Conservation (phyloP, 2,888 invertebrate genomes). For the Macrophya alboannulata region DNA sequence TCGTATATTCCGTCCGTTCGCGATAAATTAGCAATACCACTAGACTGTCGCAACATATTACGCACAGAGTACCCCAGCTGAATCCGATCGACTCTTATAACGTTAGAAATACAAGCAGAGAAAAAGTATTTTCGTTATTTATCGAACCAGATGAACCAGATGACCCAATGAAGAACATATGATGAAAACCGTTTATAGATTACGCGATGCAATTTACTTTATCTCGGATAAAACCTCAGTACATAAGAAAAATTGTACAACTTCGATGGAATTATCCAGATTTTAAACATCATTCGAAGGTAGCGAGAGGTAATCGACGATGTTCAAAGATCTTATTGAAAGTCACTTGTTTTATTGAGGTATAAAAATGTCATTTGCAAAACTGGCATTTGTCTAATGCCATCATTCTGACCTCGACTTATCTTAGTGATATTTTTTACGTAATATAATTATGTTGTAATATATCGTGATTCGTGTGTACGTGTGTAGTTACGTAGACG, state of each 20-base stretch:
- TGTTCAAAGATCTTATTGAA: not conserved
- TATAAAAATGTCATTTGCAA: not conserved
- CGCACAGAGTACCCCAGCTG: not conserved
- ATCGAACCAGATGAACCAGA: not conserved
- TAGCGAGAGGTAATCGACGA: conserved; percentile 1
- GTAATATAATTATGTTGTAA: conserved; percentile 25
- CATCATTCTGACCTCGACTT: not conserved
- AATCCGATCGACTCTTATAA: conserved; percentile 9
- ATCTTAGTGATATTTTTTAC: not conserved
- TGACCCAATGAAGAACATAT: not conserved
- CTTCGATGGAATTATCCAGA: not conserved
- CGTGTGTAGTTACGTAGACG: not conserved
- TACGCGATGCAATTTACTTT: not conserved
- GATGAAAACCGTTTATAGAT: not conserved
- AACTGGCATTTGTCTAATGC: conserved; percentile 3
- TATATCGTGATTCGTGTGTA: not conserved
- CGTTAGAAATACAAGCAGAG: not conserved
- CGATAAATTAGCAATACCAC: conserved; percentile 5
- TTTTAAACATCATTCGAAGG: not conserved
- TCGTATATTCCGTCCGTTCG: conserved; percentile 5
- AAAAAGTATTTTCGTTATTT: not conserved
- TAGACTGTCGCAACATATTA: not conserved
- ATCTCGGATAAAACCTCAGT: not conserved
- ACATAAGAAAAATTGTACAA: not conserved
- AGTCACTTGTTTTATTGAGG: not conserved